phyloP scores from a whole-genome alignment of 92 coral and sea anemone species.

The Nematostella vectensis region DNA sequence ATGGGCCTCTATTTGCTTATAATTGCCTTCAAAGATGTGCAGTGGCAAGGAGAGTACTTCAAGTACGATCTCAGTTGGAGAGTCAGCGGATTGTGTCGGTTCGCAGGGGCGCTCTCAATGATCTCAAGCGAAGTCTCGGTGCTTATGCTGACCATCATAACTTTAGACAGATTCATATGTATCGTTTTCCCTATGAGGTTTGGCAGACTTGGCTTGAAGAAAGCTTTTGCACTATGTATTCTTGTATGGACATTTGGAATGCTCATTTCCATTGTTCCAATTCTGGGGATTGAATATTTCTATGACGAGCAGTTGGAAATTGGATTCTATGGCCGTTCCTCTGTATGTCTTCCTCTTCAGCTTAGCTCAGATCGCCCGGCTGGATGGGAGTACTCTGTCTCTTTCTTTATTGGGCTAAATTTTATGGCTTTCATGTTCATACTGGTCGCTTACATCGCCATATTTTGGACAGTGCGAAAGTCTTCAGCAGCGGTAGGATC shows the following conservation, averaged over 20 bases:
- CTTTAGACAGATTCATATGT: slow-evolving; percentile 35
- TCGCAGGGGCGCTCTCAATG: slow-evolving; percentile 37
- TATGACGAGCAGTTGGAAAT: slow-evolving; percentile 14
- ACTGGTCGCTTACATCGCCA: slow-evolving; percentile 35
- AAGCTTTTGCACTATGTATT: slow-evolving; percentile 1
- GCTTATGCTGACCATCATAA: slow-evolving; percentile 29
- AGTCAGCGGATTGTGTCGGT: slow-evolving; percentile 10
- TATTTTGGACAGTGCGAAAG: too few species aligned
- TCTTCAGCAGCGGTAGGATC: too few species aligned
- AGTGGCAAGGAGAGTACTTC: slow-evolving; percentile 38
- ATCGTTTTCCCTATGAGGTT: slow-evolving; percentile 23
- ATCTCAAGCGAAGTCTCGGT: slow-evolving; percentile 43
- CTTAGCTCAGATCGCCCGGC: slow-evolving; percentile 33
- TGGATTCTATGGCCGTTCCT: slow-evolving; percentile 39
- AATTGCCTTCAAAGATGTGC: slow-evolving; percentile 24
- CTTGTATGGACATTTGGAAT: slow-evolving; percentile 24
- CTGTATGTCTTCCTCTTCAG: slow-evolving; percentile 49
- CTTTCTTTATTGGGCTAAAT: slow-evolving; percentile 40
- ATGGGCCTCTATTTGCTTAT: slow-evolving; percentile 51
- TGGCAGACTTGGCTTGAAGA: slow-evolving; percentile 12
- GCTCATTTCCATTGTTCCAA: slow-evolving; percentile 16
- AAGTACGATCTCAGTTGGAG: slow-evolving; percentile 38
- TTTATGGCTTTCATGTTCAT: slow-evolving; percentile 48
- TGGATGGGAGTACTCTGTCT: slow-evolving; percentile 45
- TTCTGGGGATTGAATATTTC: slow-evolving; percentile 14